Base-by-base conservation (phyloP, 1,140 invertebrate species). In the Drosophila subpulchrella region DNA sequence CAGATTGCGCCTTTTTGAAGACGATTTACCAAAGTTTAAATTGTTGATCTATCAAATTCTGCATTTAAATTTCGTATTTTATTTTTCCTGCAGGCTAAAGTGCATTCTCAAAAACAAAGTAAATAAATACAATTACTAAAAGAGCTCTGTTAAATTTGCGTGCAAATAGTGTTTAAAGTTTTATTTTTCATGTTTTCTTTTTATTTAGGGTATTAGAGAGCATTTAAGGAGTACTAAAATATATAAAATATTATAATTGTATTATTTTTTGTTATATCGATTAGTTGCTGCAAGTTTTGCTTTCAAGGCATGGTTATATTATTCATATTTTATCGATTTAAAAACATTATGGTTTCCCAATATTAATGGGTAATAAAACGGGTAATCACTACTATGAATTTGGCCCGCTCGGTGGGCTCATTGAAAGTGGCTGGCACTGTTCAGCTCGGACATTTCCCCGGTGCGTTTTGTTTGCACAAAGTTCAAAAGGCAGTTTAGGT, bases 381-480 rank as follows among this genome's bases (percentile, higher is more conserved):
- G 61, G 71, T 48, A 15, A 36, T 38, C 32, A 39, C 2, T 15
- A 7, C 32, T 13, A 3, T 3, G 27, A 27, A 3, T 13, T 20
- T 34, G 39, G 50, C 20, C 20, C 20, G 1, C 27, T 27, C 0
- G 36, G 34, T 51, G 17, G 36, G 41, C 59, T 50, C 78, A 81
- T 81, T 82, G 71, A 86, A 88, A 76, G 55, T 66, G 61, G 67
- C 75, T 42, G 68, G 47, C 63, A 78, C 39, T 81, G 81, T 85
- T 78, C 59, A 82, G 62, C 62, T 54, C 30, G 12, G 66, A 50
- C 75, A 55, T 78, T 78, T 72, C 32, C 58, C 58, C 36, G 67
- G 24, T 60, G 58, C 67, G 60, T 89, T 84, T 89, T 89, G 80
- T 89, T 88, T 89, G 84, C 80, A 54, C 73, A 89, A 73, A 83